Conservation (phyloP, 1,140 invertebrate species). For the Dufourea novaeangliae region DNA sequence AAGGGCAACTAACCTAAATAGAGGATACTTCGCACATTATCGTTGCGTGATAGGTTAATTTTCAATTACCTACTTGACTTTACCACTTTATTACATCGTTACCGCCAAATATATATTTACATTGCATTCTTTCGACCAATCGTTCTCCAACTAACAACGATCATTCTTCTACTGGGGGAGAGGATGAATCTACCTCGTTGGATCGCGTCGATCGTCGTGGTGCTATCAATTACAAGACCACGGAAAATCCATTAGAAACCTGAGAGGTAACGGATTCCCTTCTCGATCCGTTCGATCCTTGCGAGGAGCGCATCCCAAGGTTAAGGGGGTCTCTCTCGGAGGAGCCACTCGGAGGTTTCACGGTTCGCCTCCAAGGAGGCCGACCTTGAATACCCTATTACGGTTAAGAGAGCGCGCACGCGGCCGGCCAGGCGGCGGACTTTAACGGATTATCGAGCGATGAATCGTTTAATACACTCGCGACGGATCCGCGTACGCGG, state of each 20-base stretch:
- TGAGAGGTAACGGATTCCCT: background rate
- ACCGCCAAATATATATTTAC: too few relatives aligned
- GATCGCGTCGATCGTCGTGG: background rate
- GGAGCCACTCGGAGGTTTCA: slow-evolving; percentile 1
- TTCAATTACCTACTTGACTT: too few relatives aligned
- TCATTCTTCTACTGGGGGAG: too few relatives aligned
- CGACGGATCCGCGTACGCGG: background rate
- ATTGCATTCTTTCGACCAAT: background rate
- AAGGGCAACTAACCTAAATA: too few relatives aligned
- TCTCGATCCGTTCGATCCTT: background rate
- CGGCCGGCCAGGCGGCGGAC: too few relatives aligned
- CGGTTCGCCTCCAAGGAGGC: slow-evolving; percentile 6
- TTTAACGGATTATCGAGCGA: slow-evolving; percentile 18
- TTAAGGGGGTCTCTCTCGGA: slow-evolving; percentile 17
- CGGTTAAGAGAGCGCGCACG: slow-evolving; percentile 43
- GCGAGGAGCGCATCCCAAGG: background rate
- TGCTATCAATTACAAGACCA: background rate
- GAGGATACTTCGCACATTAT: too few relatives aligned
- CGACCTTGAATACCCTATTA: slow-evolving; percentile 58
- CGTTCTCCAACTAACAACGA: background rate
- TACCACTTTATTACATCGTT: too few relatives aligned
- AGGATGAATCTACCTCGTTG: too few relatives aligned
- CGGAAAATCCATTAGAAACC: background rate
- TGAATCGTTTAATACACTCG: background rate
- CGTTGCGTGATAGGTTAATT: too few relatives aligned